phyloP scores from a whole-genome alignment of 2,113 vertebrate species.

The Falco punctatus region DNA sequence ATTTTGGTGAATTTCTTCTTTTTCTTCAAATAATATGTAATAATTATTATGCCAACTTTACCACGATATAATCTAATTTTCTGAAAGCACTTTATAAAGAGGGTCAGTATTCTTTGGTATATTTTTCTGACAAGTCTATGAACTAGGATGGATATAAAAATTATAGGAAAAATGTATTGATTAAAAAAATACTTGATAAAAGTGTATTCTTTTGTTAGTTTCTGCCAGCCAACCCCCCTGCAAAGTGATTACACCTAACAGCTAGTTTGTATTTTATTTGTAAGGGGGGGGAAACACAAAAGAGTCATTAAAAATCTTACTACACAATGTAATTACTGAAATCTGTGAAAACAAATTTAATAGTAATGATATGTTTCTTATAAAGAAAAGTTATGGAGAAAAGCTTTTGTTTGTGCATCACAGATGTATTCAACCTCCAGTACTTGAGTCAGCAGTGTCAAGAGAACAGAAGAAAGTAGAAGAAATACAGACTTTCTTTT shows the following conservation, averaged over 20 bases:
- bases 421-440: not conserved
- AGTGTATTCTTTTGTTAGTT: not conserved
- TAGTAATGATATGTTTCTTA: not conserved
- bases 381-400: not conserved
- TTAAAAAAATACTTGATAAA: not conserved
- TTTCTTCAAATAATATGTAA: not conserved
- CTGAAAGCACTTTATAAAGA: not conserved
- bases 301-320: not conserved
- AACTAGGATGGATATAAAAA: not conserved
- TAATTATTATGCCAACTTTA: not conserved
- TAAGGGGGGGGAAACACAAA: rapidly evolving
- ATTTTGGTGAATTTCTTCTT: not conserved
- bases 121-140: not conserved
- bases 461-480: not conserved
- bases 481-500: not conserved
- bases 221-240: not conserved
- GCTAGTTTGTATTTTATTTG: not conserved
- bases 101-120: not conserved
- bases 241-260: not conserved
- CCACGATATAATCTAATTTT: not conserved
- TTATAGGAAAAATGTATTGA: not conserved
- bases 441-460: not conserved
- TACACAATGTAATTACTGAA: not conserved
- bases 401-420: not conserved
- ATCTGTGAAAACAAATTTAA: not conserved